Percentiles rank a stretch among this genome's conserved stretches.
phyloP scores from a whole-genome alignment of 2,888 invertebrate species.

The Hirtodrosophila alboralis region DNA sequence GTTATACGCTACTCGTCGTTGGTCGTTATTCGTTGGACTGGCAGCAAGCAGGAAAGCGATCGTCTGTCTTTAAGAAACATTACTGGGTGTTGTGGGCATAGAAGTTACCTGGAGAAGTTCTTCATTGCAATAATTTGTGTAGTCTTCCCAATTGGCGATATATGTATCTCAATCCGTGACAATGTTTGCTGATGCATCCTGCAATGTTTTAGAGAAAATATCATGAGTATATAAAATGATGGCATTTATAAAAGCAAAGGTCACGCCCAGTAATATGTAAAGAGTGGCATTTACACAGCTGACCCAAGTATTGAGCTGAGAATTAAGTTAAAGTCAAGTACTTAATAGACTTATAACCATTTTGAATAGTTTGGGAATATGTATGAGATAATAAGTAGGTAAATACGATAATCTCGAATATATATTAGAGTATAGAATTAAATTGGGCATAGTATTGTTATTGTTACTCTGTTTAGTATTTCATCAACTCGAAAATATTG shows the following conservation, averaged over 20 bases:
- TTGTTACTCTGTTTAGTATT: constrained; percentile 5
- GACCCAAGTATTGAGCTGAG: background rate
- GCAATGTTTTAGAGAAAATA: constrained; percentile 38
- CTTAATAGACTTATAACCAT: constrained; percentile 1
- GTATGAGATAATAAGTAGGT: constrained; percentile 1
- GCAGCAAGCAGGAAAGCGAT: constrained; percentile 8
- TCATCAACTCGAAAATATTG: background rate
- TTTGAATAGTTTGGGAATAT: constrained; percentile 2
- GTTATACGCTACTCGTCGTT: constrained; percentile 6
- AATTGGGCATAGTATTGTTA: background rate
- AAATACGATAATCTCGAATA: constrained; percentile 4
- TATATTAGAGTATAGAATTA: background rate
- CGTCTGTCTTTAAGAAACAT: constrained; percentile 75
- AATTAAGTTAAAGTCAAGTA: constrained; percentile 5
- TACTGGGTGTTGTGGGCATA: constrained; percentile 66
- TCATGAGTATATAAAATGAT: constrained; percentile 22
- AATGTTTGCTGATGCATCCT: too few relatives aligned
- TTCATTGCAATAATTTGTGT: constrained; percentile 19
- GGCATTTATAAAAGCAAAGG: background rate
- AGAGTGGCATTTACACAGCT: constrained; percentile 6
- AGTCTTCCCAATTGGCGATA: background rate
- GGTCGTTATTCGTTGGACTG: constrained; percentile 1
- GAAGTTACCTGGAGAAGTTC: constrained; percentile 68
- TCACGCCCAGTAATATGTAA: constrained; percentile 7
- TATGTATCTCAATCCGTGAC: too few relatives aligned